A percentile compares a stretch with the other conserved stretches of the same genome.
Conservation (phyloP, 1,140 invertebrate species). For the Lasioglossum albipes region DNA sequence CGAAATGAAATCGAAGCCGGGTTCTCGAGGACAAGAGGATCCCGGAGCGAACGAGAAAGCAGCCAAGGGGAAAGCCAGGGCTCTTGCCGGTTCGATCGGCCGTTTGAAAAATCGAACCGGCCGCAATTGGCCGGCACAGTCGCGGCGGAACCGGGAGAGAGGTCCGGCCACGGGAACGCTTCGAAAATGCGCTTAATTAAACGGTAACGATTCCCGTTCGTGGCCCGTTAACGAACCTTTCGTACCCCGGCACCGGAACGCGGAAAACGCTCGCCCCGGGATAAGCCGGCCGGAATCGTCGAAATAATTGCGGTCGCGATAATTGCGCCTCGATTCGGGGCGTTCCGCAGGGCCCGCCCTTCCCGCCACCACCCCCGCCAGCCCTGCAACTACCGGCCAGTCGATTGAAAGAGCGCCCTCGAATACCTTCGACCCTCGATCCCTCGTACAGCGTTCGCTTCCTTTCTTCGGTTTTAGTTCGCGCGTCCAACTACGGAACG, state of each 20-base stretch:
- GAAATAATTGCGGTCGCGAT: slow-evolving; percentile 62
- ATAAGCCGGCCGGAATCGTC: slow-evolving; percentile 51
- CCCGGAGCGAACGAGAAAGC: background rate
- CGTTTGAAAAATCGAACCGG: slow-evolving; percentile 26
- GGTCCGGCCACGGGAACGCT: slow-evolving; percentile 41
- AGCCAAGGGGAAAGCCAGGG: slow-evolving; percentile 10
- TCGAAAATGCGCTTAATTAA: slow-evolving; percentile 76
- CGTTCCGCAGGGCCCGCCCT: background rate
- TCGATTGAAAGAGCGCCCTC: slow-evolving; percentile 3
- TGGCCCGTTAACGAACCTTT: slow-evolving; percentile 64
- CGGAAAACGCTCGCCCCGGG: slow-evolving; percentile 14
- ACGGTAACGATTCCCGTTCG: slow-evolving; percentile 69
- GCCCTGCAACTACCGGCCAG: background rate
- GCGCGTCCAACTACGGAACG: no score
- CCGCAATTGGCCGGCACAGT: background rate
- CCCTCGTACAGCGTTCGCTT: no score
- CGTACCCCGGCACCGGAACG: slow-evolving; percentile 8
- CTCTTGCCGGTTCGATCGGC: background rate
- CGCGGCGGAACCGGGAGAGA: background rate
- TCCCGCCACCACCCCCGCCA: background rate
- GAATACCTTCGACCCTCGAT: no score
- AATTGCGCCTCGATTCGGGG: slow-evolving; percentile 66
- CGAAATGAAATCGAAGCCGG: slow-evolving; percentile 41
- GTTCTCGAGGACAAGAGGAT: slow-evolving; percentile 28
- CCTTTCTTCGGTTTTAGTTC: no score